Evolutionary conservation across 2,797 vertebrate genomes (phyloP), one percentile per base, ranked within the genome.

Genomic region (Nannoperca obscura): DNA sequence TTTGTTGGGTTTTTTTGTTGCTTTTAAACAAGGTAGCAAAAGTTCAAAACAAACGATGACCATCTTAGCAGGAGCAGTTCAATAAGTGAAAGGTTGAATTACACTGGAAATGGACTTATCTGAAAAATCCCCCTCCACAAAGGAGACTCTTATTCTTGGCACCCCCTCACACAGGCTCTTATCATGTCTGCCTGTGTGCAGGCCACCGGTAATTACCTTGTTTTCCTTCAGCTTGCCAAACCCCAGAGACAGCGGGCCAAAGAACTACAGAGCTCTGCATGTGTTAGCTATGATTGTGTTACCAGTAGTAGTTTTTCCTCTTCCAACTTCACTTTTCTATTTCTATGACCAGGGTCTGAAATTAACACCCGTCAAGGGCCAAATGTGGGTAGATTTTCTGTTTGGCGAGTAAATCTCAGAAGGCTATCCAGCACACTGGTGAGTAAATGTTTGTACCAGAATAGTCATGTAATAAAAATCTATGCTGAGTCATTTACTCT

Each of bases 121-220:
- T 77, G 70, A 74, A 78, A 84, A 84, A 72, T 65, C 59, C 61
- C 67, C 74, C 22, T 54, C 74, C 81, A 78, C 83, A 88, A 73
- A 78, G 69, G 69, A 84, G 78, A 90, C 79, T 86, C 69, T 90
- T 86, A 74, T 87, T 86, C 81, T 91, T 92, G 92, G 88, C 86
- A 83, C 20, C 13, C 32, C 44, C 55, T 66, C 84, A 90, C 70
- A 83, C 74, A 74, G 64, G 69, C 27, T 77, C 83, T 89, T 91
- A 94, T 94, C 89, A 83, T 55, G 57, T 89, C 71, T 49, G 61
- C 64, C 53, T 78, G 32, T 52, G 47, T 67, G 83, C 75, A 87
- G 80, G 30, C 87, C 50, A 57, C 79, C 68, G 73, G 81, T 90
- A 93, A 93, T 88, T 81, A 83, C 81, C 79, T 81, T 85, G 79